Base-by-base conservation (phyloP, 2,113 vertebrate species). In the Noturus placidus region DNA sequence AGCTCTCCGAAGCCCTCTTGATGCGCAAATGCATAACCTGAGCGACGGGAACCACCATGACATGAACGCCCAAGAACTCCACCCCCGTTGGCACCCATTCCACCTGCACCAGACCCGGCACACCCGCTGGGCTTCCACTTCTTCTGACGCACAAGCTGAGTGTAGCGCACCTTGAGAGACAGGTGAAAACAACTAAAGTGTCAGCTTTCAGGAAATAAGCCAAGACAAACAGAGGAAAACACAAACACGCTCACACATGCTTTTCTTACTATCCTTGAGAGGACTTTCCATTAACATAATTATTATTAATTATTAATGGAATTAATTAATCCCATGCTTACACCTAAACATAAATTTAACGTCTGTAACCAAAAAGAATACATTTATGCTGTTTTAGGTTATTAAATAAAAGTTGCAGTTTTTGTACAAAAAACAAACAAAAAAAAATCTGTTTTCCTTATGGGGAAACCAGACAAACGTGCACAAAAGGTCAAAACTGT, bases 1-100 rank as follows among this genome's bases (percentile, higher is more conserved):
- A 98, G 96, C 91, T 99, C 98, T 35, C 98, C 98, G 0, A 98
- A 99, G 33, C 98, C 98, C 84, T 99, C 98, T 91, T 98, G 97
- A 92, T 99, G 98, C 0, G 98, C 97, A 88, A 99, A 99, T 89
- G 98, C 98, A 0, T 99, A 99, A 85, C 97, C 97, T 0, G 98
- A 98, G 87, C 97, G 96, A 6, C 96, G 95, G 0, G 96, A 97
- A 0, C 97, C 95, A 0, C 87, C 88, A 0, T 95, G 96, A 0
- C 96, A 96, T 1, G 95, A 92, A 0, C 94, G 95, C 9, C 95
- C 92, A 86, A 95, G 93, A 9, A 93, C 91, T 82, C 93, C 85
- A 6, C 91, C 95, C 91, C 96, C 95, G 7, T 87, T 90, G 82
- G 86, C 95, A 82, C 93, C 95, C 27, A 87, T 80, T 0, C 92